Evolutionary conservation across 2,797 vertebrate species (phyloP).

Genomic region (Oryzias dopingdopingensis): DNA sequence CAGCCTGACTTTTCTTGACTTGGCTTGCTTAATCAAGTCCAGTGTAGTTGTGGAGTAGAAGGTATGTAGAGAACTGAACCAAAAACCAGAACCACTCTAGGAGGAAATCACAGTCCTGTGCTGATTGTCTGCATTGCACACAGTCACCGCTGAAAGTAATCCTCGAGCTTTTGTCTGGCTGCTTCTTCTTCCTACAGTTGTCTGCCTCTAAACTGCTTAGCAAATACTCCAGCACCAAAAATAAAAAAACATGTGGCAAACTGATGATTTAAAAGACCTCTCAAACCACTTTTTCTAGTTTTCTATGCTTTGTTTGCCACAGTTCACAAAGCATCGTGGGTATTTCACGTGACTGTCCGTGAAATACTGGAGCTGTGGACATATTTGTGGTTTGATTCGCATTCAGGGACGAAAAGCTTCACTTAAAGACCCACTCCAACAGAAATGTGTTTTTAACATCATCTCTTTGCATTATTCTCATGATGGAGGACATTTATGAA

Average conservation of each 20-base stretch:
- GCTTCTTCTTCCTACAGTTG: constrained; percentile 19
- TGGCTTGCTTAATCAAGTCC: constrained; percentile 68
- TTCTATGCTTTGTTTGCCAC: too few relatives aligned
- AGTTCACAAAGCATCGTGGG: too few relatives aligned
- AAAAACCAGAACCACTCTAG: constrained; percentile 46
- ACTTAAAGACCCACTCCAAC: too few relatives aligned
- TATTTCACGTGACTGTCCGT: too few relatives aligned
- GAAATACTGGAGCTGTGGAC: too few relatives aligned
- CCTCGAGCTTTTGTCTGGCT: constrained; percentile 61
- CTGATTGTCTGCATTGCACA: constrained; percentile 5
- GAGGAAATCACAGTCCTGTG: background rate
- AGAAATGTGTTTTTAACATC: too few relatives aligned
- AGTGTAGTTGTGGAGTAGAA: constrained; percentile 46
- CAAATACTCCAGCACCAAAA: constrained; percentile 18
- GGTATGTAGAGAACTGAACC: constrained; percentile 82
- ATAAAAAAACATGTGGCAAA: background rate
- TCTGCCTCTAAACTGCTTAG: constrained; percentile 35
- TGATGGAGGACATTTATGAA: too few relatives aligned
- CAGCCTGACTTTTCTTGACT: constrained; percentile 57
- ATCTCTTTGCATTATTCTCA: too few relatives aligned
- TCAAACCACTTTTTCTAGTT: too few relatives aligned
- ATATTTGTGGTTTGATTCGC: too few relatives aligned
- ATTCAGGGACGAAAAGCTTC: too few relatives aligned
- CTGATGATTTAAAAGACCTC: background rate
- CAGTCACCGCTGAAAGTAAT: constrained; percentile 28